Evolutionary conservation across 2,797 vertebrate species (phyloP).

Genomic region (Anguilla anguilla): DNA sequence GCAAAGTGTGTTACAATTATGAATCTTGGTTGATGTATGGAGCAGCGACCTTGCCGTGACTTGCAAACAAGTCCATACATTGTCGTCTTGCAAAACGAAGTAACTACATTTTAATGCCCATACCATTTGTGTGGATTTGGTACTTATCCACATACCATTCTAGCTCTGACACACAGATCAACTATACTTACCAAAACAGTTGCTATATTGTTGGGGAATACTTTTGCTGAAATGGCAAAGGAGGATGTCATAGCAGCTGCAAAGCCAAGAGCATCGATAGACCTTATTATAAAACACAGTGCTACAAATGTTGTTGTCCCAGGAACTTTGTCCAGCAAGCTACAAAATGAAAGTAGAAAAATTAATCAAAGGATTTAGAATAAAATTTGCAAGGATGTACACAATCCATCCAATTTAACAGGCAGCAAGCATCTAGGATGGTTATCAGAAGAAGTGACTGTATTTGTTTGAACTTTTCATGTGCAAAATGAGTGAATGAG

Average conservation of each 20-base stretch:
- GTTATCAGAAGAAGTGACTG: neutral
- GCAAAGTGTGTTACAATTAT: neutral
- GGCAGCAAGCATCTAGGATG: neutral
- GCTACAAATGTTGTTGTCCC: constrained; percentile 77
- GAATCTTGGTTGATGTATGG: neutral
- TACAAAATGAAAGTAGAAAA: constrained; percentile 53
- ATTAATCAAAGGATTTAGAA: neutral
- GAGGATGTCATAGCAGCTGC: constrained; percentile 84
- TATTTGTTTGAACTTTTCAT: neutral
- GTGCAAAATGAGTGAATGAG: neutral
- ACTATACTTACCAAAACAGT: constrained; percentile 86
- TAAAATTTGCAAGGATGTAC: neutral
- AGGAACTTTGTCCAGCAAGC: constrained; percentile 83
- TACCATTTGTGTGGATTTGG: constrained; percentile 52
- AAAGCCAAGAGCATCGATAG: constrained; percentile 86
- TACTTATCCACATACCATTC: constrained; percentile 52
- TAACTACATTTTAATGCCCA: constrained; percentile 24
- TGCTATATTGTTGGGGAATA: constrained; percentile 90
- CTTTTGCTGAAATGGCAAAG: constrained; percentile 82
- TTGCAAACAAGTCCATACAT: neutral
- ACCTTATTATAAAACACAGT: constrained; percentile 87
- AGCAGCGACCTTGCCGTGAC: neutral
- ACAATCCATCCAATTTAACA: neutral
- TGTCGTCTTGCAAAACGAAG: constrained; percentile 9
- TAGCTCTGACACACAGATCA: constrained; percentile 38